Evolutionary conservation across 64 coral and sea anemone species (phyloP), one percentile per base, ranked within the genome.

Genomic region (Orbicella faveolata): DNA sequence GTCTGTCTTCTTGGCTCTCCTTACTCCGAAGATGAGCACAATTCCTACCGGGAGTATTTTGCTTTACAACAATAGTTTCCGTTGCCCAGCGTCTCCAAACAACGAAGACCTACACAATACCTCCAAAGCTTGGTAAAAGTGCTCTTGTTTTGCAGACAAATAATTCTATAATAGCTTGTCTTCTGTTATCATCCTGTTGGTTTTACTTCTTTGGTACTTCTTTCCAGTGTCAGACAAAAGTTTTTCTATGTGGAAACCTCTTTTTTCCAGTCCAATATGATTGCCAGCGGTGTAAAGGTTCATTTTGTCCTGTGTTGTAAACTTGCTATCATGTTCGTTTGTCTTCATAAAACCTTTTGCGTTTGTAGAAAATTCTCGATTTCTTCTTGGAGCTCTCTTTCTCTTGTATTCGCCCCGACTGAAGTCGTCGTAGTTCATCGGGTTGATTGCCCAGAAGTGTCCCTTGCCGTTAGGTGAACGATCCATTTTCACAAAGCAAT

Each of bases 401-500:
- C 90, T 57, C 23, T 77, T 92, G 75, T 87, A 92, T 4, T 92
- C 83, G 7, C 90, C 90, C 25, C 78, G 63, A 78, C 90, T 87
- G 35, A 92, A 92, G 75, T 92, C 90, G 26, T 92, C 90, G 26
- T 87, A 92, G 76, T 92, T 87, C 14, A 36, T 17, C 0, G 90
- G 90, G 57, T 92, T 92, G 48, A 92, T 92, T 16, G 90, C 76
- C 90, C 90, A 92, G 76, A 92, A 92, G 76, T 92, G 90, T 66
- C 90, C 90, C 34, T 92, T 92, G 13, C 90, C 90, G 17, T 92
- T 92, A 3, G 90, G 84, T 30, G 83, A 87, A 6, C 90, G 83
- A 73, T 83, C 90, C 64, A 92, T 44, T 77, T 92, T 92, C 23
- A 92, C 74, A 62, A 92, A 92, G 63, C 90, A 92, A 65, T 92